These are phyloP conservation scores for Microctonus hyperodae DNA, from an alignment of 2,888 invertebrate genomes.

Conservation along the genomic window DNA sequence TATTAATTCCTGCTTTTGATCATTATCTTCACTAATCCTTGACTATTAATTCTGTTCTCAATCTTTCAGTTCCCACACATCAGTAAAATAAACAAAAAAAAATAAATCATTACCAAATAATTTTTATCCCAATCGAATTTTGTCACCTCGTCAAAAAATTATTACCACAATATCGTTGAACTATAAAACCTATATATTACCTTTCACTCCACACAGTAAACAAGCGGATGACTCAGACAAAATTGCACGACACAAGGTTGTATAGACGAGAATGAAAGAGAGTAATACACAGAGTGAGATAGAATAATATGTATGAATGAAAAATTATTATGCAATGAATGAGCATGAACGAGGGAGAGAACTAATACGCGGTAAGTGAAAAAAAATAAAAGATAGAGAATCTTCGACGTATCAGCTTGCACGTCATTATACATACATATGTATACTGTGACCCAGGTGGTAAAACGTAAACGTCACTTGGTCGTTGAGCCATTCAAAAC, in stretches of 20 bases:
- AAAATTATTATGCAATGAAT: constrained; percentile 40
- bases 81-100: neutral
- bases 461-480: constrained; percentile 10
- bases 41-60: neutral
- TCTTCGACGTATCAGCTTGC: neutral
- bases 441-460: constrained; percentile 30
- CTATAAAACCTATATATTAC: neutral
- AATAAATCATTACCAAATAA: neutral
- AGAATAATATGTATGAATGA: constrained; percentile 38
- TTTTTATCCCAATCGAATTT: neutral
- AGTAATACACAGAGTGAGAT: constrained; percentile 8
- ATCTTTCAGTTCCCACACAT: neutral
- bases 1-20: neutral
- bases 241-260: constrained; percentile 18
- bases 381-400: neutral
- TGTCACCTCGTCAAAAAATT: constrained; percentile 12
- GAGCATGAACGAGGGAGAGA: constrained; percentile 8
- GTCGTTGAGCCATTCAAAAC: constrained; percentile 18
- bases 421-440: constrained; percentile 12
- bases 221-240: constrained; percentile 20
- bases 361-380: neutral
- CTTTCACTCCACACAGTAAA: neutral
- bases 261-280: constrained; percentile 3
- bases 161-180: neutral
- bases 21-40: neutral